phyloP scores from a whole-genome alignment of 2,888 invertebrate genomes.

The Drosophila limbata region DNA sequence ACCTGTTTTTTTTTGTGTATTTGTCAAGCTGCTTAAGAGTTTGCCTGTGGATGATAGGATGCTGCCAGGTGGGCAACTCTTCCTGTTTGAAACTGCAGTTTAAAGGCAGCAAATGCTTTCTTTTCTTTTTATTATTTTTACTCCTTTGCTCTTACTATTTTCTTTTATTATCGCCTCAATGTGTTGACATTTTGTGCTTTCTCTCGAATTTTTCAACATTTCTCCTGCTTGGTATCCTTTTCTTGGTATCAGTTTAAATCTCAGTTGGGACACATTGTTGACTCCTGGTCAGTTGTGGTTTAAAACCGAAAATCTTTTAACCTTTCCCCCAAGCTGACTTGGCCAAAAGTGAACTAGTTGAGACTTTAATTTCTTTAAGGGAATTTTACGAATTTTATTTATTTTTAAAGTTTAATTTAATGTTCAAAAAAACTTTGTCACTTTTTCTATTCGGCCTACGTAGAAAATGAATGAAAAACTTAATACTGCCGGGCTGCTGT shows the following conservation, averaged over 20 bases:
- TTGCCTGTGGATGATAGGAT: constrained; percentile 29
- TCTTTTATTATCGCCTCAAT: constrained; percentile 23
- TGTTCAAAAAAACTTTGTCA: constrained; percentile 58
- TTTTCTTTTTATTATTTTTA: not conserved
- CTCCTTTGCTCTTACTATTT: too few species aligned
- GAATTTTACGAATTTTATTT: not conserved
- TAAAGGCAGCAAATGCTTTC: constrained; percentile 35
- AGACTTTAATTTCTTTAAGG: not conserved
- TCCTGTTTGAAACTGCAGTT: constrained; percentile 27
- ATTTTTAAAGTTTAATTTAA: constrained; percentile 44
- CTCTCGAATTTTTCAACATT: constrained; percentile 31
- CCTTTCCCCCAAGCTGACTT: not conserved
- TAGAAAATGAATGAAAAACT: constrained; percentile 36
- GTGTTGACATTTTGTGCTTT: constrained; percentile 55
- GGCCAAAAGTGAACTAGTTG: not conserved
- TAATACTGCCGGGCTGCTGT: constrained; percentile 49
- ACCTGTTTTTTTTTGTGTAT: constrained; percentile 5
- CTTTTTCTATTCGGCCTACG: constrained; percentile 57
- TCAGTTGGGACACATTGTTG: constrained; percentile 9
- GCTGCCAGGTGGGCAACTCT: constrained; percentile 34
- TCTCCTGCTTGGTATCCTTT: constrained; percentile 3
- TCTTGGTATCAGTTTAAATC: constrained; percentile 10
- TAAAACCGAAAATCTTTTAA: not conserved
- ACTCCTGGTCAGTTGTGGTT: constrained; percentile 9
- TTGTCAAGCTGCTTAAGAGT: constrained; percentile 56